Percentiles rank a stretch among this genome's conserved stretches.
phyloP scores from a whole-genome alignment of 2,888 invertebrate species.

The Galerucella nymphaeae region DNA sequence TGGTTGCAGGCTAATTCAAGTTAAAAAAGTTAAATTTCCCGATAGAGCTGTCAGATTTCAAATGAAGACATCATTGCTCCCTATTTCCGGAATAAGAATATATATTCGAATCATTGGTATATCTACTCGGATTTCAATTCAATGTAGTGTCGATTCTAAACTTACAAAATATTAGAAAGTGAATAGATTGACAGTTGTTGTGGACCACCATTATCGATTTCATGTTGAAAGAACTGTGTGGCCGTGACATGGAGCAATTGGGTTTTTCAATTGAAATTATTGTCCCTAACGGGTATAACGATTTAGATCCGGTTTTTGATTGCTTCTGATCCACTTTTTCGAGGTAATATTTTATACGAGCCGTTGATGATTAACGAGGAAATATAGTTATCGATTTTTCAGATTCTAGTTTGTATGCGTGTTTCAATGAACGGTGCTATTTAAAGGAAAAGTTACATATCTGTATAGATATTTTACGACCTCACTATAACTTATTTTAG shows the following conservation, averaged over 20 bases:
- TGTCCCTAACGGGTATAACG: constrained; percentile 23
- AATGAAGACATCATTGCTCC: too few relatives aligned
- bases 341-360: constrained; percentile 16
- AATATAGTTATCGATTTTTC: constrained; percentile 17
- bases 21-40: too few relatives aligned
- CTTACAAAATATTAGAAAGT: neutral
- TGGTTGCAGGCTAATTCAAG: too few relatives aligned
- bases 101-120: neutral
- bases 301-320: constrained; percentile 36
- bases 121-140: neutral
- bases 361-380: constrained; percentile 12
- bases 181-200: constrained; percentile 1
- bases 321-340: constrained; percentile 16
- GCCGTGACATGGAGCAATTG: constrained; percentile 26
- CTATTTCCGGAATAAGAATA: too few relatives aligned
- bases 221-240: constrained; percentile 9
- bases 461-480: too few relatives aligned
- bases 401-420: neutral
- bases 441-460: neutral
- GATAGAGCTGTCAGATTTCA: too few relatives aligned
- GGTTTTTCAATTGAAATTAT: constrained; percentile 29
- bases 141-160: neutral
- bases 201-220: constrained; percentile 20
- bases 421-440: neutral
- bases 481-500: too few relatives aligned